These are phyloP conservation scores for Ricordea florida DNA, from an alignment of 92 coral and sea anemone species.

Conservation along the genomic window DNA sequence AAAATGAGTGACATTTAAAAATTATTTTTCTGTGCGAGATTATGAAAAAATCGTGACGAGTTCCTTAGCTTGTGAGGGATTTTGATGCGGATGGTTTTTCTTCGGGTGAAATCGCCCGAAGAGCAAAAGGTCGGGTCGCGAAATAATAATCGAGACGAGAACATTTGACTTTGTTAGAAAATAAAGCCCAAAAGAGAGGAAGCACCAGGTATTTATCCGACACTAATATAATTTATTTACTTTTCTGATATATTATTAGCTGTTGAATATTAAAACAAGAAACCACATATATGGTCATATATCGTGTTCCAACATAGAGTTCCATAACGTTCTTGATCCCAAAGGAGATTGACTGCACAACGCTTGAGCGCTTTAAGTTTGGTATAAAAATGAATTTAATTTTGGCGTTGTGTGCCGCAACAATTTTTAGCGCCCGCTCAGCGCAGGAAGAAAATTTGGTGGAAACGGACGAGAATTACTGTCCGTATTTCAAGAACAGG, in stretches of 20 bases:
- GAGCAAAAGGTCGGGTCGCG: no score
- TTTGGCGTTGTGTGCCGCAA: not conserved
- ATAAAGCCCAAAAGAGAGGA: no score
- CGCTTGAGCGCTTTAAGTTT: no score
- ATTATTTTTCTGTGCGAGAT: no score
- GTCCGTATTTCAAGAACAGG: conserved; percentile 94
- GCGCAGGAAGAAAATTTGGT: not conserved
- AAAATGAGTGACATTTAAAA: no score
- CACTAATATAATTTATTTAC: conserved; percentile 6
- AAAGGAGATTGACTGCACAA: not conserved
- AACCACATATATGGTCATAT: not conserved
- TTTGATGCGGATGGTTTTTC: no score
- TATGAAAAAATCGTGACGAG: no score
- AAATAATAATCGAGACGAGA: no score
- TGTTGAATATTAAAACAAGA: conserved; percentile 20
- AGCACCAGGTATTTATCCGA: no score
- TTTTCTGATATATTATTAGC: not conserved
- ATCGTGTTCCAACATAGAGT: not conserved
- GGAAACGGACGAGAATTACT: conserved; percentile 50
- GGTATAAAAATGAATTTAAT: not conserved
- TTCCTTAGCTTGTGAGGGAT: no score
- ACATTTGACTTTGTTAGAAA: no score
- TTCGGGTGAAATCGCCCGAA: no score
- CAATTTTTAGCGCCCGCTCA: not conserved
- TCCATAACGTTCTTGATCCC: not conserved